Evolutionary conservation across 2,888 invertebrate genomes (phyloP).

Genomic region (Caradrina clavipalpis): DNA sequence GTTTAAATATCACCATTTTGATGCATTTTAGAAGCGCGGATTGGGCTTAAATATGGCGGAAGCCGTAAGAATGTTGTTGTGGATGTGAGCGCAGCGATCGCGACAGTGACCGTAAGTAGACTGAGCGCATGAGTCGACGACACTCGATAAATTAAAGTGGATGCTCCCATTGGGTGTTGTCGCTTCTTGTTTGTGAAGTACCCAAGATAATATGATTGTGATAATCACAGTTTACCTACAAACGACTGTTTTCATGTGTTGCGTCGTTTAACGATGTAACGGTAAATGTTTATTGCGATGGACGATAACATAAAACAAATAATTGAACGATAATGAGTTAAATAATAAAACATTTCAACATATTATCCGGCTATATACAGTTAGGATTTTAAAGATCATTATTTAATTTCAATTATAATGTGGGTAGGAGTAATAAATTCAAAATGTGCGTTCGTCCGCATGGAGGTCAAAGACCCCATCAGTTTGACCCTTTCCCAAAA

Average conservation of each 20-base stretch:
- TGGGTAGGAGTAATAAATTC: no score
- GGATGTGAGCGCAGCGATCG: slow-evolving; percentile 56
- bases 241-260: slow-evolving; percentile 11
- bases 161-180: slow-evolving; percentile 56
- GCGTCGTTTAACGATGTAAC: slow-evolving; percentile 27
- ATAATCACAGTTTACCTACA: slow-evolving; percentile 50
- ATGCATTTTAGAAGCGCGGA: slow-evolving; percentile 81
- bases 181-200: slow-evolving; percentile 60
- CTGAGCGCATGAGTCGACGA: slow-evolving; percentile 58
- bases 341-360: background rate
- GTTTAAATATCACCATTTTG: slow-evolving; percentile 86
- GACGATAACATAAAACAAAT: background rate
- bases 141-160: slow-evolving; percentile 57
- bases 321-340: background rate
- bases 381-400: background rate
- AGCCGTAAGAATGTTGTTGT: slow-evolving; percentile 56
- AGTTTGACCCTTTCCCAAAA: no score
- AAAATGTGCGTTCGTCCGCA: no score
- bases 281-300: slow-evolving; percentile 1
- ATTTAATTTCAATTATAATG: no score
- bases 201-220: slow-evolving; percentile 65
- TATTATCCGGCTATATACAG: no score
- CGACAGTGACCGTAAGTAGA: slow-evolving; percentile 66
- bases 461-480: no score
- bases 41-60: slow-evolving; percentile 63